phyloP scores from a whole-genome alignment of 2,113 vertebrate species.

The Protobothrops mucrosquamatus region DNA sequence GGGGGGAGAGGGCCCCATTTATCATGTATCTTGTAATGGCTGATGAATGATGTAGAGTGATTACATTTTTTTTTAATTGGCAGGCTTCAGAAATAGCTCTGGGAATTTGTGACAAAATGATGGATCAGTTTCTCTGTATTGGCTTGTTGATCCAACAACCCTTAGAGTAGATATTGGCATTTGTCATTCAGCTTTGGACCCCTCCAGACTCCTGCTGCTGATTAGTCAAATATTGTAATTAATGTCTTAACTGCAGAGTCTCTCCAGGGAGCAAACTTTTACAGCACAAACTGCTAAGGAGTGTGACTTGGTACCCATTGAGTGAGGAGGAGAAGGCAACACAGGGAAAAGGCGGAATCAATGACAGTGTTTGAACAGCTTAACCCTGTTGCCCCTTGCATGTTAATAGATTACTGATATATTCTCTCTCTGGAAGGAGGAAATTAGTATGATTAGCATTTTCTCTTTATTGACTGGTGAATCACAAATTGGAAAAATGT shows the following conservation, averaged over 20 bases:
- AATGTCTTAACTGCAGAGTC: constrained; percentile 77
- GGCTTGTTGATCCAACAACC: constrained; percentile 85
- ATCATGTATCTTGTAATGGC: constrained; percentile 66
- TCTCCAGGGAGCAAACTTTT: constrained; percentile 70
- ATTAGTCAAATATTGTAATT: constrained; percentile 93
- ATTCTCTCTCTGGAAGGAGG: constrained; percentile 54
- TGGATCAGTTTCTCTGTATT: constrained; percentile 84
- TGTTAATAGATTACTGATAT: constrained; percentile 68
- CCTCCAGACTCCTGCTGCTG: constrained; percentile 77
- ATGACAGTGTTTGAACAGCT: constrained; percentile 71
- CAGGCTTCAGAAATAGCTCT: constrained; percentile 66
- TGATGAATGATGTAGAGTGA: constrained; percentile 69
- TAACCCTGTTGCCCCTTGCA: constrained; percentile 68
- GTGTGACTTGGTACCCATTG: constrained; percentile 60
- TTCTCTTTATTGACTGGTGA: constrained; percentile 65
- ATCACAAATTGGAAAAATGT: constrained; percentile 64
- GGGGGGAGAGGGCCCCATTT: constrained; percentile 66
- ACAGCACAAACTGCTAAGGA: constrained; percentile 61
- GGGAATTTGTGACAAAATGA: constrained; percentile 87
- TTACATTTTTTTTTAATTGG: constrained; percentile 75
- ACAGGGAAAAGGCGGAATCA: constrained; percentile 67
- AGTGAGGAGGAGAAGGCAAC: constrained; percentile 61
- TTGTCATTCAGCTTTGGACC: constrained; percentile 83
- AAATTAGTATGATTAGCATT: constrained; percentile 73
- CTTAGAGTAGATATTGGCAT: constrained; percentile 86